A percentile compares a stretch with the other conserved stretches of the same genome.
Evolutionary conservation across 2,113 vertebrate species (phyloP).

Genomic region (Cromileptes altivelis): DNA sequence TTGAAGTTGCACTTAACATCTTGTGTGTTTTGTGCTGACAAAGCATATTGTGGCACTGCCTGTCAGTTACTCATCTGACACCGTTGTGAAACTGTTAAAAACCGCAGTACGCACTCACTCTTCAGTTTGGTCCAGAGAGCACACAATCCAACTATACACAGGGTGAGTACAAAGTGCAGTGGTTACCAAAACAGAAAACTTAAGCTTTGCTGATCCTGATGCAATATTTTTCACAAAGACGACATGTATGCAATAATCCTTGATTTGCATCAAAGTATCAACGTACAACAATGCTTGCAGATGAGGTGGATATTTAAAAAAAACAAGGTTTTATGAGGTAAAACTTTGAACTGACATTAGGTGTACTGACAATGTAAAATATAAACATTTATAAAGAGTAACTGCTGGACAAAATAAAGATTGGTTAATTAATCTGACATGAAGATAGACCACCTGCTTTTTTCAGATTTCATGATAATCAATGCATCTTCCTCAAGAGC

Average conservation of each 20-base stretch:
- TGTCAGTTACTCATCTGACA: conserved; percentile 3
- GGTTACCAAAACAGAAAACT: conserved; percentile 6
- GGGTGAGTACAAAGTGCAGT: conserved; percentile 32
- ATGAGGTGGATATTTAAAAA: conserved; percentile 34
- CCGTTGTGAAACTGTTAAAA: conserved; percentile 35
- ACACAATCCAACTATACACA: conserved; percentile 12
- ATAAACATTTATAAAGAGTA: background rate
- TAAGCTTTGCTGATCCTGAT: background rate
- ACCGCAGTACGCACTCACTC: conserved; percentile 8
- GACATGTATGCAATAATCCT: conserved; percentile 14
- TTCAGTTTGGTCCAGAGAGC: conserved; percentile 37
- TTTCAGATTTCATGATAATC: background rate
- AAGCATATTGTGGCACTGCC: background rate
- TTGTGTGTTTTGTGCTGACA: conserved; percentile 31
- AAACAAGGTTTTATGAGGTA: conserved; percentile 25
- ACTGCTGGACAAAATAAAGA: background rate
- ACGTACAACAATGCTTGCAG: conserved; percentile 3
- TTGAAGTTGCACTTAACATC: conserved; percentile 12
- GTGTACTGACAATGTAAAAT: background rate
- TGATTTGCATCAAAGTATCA: conserved; percentile 23
- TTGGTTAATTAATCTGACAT: background rate
- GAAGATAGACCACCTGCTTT: background rate
- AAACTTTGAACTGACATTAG: conserved; percentile 15
- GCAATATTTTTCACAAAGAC: conserved; percentile 22
- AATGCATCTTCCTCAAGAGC: background rate